Evolutionary conservation across 2,113 vertebrate genomes (phyloP).

Genomic region (Pterocles gutturalis): DNA sequence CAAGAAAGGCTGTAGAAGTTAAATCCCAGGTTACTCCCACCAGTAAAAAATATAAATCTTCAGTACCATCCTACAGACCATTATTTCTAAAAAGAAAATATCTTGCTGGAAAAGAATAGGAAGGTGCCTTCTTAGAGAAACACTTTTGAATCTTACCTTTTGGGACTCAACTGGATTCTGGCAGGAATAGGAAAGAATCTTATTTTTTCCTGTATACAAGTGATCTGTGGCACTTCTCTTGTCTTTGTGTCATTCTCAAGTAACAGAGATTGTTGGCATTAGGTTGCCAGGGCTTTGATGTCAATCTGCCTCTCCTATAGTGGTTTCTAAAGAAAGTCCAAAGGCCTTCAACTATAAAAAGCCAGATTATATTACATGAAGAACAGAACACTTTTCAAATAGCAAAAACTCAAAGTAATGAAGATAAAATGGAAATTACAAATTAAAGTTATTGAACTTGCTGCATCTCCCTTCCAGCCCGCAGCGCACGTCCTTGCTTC

Average conservation of each 20-base stretch:
- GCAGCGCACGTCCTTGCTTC: neutral
- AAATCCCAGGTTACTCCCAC: neutral
- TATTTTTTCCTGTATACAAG: neutral
- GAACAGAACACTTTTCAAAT: neutral
- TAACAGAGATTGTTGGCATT: neutral
- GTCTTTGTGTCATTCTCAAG: neutral
- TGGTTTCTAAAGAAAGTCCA: neutral
- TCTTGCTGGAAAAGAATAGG: neutral
- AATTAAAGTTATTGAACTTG: neutral
- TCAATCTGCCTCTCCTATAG: neutral
- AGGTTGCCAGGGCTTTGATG: neutral
- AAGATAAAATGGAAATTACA: neutral
- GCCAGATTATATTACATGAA: neutral
- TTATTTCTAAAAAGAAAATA: neutral
- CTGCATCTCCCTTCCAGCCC: neutral
- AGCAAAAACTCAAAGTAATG: neutral
- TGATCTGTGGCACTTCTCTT: neutral
- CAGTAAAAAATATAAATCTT: neutral
- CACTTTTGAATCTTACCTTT: neutral
- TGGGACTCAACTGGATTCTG: neutral
- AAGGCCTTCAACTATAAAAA: neutral
- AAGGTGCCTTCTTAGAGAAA: neutral
- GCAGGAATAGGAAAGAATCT: neutral
- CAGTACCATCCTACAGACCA: neutral
- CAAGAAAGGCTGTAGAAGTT: neutral